Evolutionary conservation across 1,140 invertebrate genomes (phyloP).

Genomic region (Periplaneta americana): DNA sequence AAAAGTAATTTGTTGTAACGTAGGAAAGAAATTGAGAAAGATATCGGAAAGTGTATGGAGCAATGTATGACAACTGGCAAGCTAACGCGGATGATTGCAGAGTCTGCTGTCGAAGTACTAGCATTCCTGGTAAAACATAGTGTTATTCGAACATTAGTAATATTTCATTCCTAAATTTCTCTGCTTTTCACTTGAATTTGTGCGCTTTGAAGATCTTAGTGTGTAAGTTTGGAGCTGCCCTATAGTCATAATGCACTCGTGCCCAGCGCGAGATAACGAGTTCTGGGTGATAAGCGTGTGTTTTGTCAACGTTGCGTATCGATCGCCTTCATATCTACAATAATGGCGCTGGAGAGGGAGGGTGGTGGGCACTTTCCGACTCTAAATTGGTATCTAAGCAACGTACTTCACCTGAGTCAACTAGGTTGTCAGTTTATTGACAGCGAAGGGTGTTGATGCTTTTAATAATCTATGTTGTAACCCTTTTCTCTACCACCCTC

Average conservation of each 20-base stretch:
- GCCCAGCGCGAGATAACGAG: not conserved
- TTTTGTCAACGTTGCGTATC: not conserved
- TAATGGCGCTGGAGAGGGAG: not conserved
- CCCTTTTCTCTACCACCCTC: not conserved
- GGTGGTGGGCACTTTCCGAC: not conserved
- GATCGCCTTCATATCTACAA: not conserved
- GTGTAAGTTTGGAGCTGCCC: not conserved
- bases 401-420: not conserved
- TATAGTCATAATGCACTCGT: not conserved
- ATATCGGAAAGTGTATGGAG: too few species aligned
- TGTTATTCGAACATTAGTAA: too few species aligned
- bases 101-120: too few species aligned
- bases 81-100: too few species aligned
- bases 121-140: too few species aligned
- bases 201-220: too few species aligned
- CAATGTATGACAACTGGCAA: too few species aligned
- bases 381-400: not conserved
- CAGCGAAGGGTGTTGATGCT: not conserved
- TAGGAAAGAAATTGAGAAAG: too few species aligned
- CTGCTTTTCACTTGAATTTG: too few species aligned
- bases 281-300: not conserved
- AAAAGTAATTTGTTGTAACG: too few species aligned
- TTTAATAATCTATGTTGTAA: not conserved
- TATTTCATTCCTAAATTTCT: too few species aligned
- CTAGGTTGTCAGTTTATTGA: not conserved